Evolutionary conservation across 1,140 invertebrate species (phyloP).

Genomic region (Limonius californicus): DNA sequence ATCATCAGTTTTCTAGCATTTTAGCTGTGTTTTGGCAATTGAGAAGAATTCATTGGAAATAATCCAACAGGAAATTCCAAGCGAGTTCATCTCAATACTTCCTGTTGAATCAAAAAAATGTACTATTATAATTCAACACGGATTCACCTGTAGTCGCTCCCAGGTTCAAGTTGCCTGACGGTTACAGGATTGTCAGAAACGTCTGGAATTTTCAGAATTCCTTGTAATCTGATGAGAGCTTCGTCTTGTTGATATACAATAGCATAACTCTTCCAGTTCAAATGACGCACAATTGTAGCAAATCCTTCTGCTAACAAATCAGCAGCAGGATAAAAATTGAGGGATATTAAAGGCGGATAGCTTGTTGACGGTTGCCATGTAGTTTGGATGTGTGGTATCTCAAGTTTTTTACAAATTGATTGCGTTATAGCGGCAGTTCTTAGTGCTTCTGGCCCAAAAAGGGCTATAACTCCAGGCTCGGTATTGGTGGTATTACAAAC

Average conservation of each 20-base stretch:
- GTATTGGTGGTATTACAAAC: constrained; percentile 54
- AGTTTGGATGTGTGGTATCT: constrained; percentile 68
- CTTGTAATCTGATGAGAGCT: constrained; percentile 76
- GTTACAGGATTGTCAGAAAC: constrained; percentile 54
- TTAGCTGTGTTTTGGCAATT: no score
- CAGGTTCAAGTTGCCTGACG: constrained; percentile 56
- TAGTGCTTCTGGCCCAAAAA: constrained; percentile 69
- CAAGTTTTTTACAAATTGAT: constrained; percentile 65
- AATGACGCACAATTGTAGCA: constrained; percentile 66
- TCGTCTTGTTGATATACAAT: constrained; percentile 80
- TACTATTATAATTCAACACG: no score
- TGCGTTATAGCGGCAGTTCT: constrained; percentile 59
- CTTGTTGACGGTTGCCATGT: constrained; percentile 56
- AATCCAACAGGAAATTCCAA: no score
- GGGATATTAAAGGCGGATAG: constrained; percentile 47
- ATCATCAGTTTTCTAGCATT: no score
- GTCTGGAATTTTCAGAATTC: constrained; percentile 69
- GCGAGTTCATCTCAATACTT: no score
- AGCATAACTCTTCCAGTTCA: constrained; percentile 76
- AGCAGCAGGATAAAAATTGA: constrained; percentile 76
- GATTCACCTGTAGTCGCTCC: constrained; percentile 58
- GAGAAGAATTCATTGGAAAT: no score
- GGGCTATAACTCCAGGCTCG: constrained; percentile 60
- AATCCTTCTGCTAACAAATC: constrained; percentile 64
- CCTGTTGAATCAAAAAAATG: no score